Evolutionary conservation across 1,140 invertebrate species (phyloP).

Genomic region (Hylaeus anthracinus): DNA sequence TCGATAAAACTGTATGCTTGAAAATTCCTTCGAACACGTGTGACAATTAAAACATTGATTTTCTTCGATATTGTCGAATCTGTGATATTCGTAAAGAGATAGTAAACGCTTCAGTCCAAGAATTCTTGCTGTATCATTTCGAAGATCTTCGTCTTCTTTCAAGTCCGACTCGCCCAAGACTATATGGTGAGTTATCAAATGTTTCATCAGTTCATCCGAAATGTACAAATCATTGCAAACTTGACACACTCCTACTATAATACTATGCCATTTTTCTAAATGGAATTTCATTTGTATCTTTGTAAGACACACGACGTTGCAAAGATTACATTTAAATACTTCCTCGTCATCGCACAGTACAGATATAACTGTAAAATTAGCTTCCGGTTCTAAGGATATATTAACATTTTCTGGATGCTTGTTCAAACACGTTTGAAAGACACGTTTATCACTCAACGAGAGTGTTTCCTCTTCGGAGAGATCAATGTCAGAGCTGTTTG

Average conservation of each 20-base stretch:
- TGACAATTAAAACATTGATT: not conserved
- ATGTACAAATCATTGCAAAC: not conserved
- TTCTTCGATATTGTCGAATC: not conserved
- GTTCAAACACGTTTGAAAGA: not conserved
- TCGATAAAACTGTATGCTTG: not conserved
- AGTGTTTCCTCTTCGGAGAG: not conserved
- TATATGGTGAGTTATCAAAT: not conserved
- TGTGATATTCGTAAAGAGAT: constrained; percentile 15
- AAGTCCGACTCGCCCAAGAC: not conserved
- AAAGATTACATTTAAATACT: not conserved
- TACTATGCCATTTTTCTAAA: not conserved
- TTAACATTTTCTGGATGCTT: not conserved
- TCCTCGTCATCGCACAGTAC: not conserved
- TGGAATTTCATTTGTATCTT: not conserved
- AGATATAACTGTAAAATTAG: not conserved
- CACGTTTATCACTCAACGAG: not conserved
- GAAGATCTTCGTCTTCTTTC: not conserved
- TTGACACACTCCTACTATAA: not conserved
- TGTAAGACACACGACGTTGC: not conserved
- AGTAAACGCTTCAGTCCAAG: constrained; percentile 12
- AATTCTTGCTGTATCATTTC: not conserved
- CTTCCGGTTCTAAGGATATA: not conserved
- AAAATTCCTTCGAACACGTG: not conserved
- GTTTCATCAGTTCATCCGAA: not conserved
- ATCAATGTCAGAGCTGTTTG: not conserved